Evolutionary conservation across 1,140 invertebrate genomes (phyloP), one percentile per base, ranked within the genome.

Genomic region (Pristionchus pacificus): DNA sequence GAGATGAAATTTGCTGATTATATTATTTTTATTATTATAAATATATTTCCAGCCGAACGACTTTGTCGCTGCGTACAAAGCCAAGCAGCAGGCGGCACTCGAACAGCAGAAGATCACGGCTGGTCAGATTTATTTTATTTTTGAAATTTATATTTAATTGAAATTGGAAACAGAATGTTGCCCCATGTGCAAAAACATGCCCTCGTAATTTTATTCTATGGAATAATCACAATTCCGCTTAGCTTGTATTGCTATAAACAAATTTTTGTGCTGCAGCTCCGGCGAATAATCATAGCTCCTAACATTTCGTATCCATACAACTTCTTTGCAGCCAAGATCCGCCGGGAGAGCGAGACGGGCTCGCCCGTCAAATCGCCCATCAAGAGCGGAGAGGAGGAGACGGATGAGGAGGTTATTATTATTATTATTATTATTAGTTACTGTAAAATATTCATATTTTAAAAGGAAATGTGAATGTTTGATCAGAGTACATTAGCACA

Each of bases 61-160:
- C 6, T 33, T 69, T 27, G 60, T 69, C 13, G 60, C 57, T 19
- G 14, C 13, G 14, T 69, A 69, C 57, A 66, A 30, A 38, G 67
- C 67, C 10, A 32, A 49, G 6, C 67, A 69, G 58, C 27, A 32
- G 15, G 67, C 67, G 19, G 67, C 67, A 28, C 58, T 69, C 19
- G 55, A 69, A 49, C 6, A 10, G 38, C 6, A 6, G 2, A 65
- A 69, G 25, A 30, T 29, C 24, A 29, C 27, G 2, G 60, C 19
- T 10, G 67, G 59, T n/a, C 27, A n/a, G 58, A 49, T 19, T 63
- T 13, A 29, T 32, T 25, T 27, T 6, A 38, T 32, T 29, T 25
- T 55, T 65, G 13, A n/a, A 49, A 61, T 15, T 68, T 64, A 0
- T 0, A 33, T 64, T 65, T n/a, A n/a, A n/a, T n/a, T n/a, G n/a